Evolutionary conservation across 2,113 vertebrate genomes (phyloP), one percentile per base, ranked within the genome.

Genomic region (Aegypius monachus): DNA sequence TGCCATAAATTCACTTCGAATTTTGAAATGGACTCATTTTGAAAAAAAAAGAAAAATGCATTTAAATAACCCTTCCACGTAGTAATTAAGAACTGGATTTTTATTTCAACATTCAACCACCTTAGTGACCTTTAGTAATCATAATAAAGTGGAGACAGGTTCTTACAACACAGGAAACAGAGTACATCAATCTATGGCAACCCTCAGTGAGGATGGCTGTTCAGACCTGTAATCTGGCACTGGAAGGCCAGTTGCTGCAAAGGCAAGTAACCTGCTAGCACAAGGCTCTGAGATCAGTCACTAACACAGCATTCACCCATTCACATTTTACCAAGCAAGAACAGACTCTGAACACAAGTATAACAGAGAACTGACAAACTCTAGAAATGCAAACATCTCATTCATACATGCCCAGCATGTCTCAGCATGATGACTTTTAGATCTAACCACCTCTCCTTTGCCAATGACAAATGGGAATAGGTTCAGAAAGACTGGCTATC

Each of bases 261-360:
- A 31, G 25, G 29, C 50, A 27, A 6, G 1, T 10, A 58, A 29
- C 11, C 55, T 19, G 5, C 4, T 48, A 34, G 59, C 73, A 75
- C 71, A 45, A 38, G 62, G 43, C 20, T 45, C 67, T 18, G 7
- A 62, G 29, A 19, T 2, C 0, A 2, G 75, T 10, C 62, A 38
- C 21, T 6, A 36, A 58, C 5, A 42, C 66, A 72, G 31, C 62
- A 5, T 16, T 50, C 26, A 8, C 32, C 18, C 53, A 18, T 19
- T 8, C 13, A 13, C 0, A 0, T 27, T 21, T 19, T 16, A 8
- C 42, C 26, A 7, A 9, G 21, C 9, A 45, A 38, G 42, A 36
- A n/a, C 20, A 56, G 63, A 34, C 34, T 22, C 21, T 20, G 45
- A 67, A 45, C 29, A 32, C 11, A 3, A 31, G 36, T 20, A 1